These are phyloP conservation scores for Diplosoma virens DNA, from an alignment of 23 tunicate species.

Conservation along the genomic window DNA sequence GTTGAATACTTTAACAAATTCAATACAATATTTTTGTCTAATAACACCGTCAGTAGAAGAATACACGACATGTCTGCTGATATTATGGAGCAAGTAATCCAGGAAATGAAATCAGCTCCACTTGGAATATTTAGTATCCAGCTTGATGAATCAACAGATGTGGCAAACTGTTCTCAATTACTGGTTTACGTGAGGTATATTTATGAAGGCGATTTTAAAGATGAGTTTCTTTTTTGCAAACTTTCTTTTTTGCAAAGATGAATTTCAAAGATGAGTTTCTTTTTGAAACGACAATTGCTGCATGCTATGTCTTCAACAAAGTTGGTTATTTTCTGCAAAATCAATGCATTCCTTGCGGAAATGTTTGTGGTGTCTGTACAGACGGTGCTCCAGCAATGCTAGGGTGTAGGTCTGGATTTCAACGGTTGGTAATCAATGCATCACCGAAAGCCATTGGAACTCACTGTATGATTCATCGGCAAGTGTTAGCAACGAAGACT, in stretches of 20 bases:
- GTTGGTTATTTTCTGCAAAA: neutral
- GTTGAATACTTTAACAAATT: slow-evolving; percentile 38
- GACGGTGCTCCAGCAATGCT: slow-evolving; percentile 48
- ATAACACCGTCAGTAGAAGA: slow-evolving; percentile 38
- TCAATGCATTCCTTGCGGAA: slow-evolving; percentile 18
- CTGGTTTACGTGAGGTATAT: slow-evolving; percentile 21
- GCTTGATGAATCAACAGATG: slow-evolving; percentile 18
- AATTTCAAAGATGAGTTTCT: too few species aligned
- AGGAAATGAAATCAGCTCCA: neutral
- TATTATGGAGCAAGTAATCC: slow-evolving; percentile 22
- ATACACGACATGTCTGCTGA: slow-evolving; percentile 39
- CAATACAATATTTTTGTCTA: slow-evolving; percentile 34
- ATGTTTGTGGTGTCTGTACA: slow-evolving; percentile 39
- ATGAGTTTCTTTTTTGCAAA: slow-evolving; percentile 32
- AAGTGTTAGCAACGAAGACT: slow-evolving; percentile 46
- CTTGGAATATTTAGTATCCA: too few species aligned
- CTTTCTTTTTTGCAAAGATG: neutral
- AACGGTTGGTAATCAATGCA: slow-evolving; percentile 39
- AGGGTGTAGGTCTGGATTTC: slow-evolving; percentile 36
- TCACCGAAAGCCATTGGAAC: slow-evolving; percentile 36
- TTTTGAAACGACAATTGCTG: neutral
- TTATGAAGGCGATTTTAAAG: neutral
- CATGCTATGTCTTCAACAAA: neutral
- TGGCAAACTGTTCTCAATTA: slow-evolving; percentile 12
- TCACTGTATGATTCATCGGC: slow-evolving; percentile 30